These are phyloP conservation scores for Pachymerium ferrugineum DNA, from an alignment of 2,888 invertebrate genomes.

Conservation along the genomic window DNA sequence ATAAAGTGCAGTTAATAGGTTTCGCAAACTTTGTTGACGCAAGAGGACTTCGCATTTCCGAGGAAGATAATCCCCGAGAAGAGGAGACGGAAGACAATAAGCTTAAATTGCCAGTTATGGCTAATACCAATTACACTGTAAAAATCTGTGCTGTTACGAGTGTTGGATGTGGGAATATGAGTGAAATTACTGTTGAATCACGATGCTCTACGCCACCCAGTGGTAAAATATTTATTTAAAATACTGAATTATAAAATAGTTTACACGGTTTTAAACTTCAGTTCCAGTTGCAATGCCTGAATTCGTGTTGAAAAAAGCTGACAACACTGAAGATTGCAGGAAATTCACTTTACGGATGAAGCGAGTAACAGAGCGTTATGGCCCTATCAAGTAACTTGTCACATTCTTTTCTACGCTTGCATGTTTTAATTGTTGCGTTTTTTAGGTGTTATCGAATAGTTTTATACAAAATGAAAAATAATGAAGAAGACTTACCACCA, in stretches of 20 bases:
- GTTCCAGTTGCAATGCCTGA: slow-evolving; percentile 43
- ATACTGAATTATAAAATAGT: background rate
- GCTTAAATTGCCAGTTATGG: slow-evolving; percentile 58
- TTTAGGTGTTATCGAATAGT: slow-evolving; percentile 40
- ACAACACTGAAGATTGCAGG: slow-evolving; percentile 58
- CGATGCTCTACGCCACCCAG: slow-evolving; percentile 63
- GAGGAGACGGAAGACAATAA: slow-evolving; percentile 55
- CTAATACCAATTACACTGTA: slow-evolving; percentile 79
- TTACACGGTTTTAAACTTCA: slow-evolving; percentile 41
- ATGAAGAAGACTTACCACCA: slow-evolving; percentile 38
- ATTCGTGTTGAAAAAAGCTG: slow-evolving; percentile 53
- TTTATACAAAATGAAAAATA: slow-evolving; percentile 39
- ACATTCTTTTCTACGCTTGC: background rate
- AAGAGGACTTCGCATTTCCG: slow-evolving; percentile 51
- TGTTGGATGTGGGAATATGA: slow-evolving; percentile 61
- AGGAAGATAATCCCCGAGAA: slow-evolving; percentile 58
- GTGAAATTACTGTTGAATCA: slow-evolving; percentile 40
- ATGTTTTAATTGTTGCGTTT: background rate
- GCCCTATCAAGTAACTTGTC: slow-evolving; percentile 71
- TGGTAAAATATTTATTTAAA: slow-evolving; percentile 30
- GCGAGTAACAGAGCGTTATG: slow-evolving; percentile 74
- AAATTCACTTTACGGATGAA: slow-evolving; percentile 62
- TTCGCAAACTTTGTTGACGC: slow-evolving; percentile 55
- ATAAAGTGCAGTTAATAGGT: slow-evolving; percentile 56
- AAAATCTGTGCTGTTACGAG: slow-evolving; percentile 69